Evolutionary conservation across 2,797 vertebrate species (phyloP), one percentile per base, ranked within the genome.

Genomic region (Micrastur ruficollis): DNA sequence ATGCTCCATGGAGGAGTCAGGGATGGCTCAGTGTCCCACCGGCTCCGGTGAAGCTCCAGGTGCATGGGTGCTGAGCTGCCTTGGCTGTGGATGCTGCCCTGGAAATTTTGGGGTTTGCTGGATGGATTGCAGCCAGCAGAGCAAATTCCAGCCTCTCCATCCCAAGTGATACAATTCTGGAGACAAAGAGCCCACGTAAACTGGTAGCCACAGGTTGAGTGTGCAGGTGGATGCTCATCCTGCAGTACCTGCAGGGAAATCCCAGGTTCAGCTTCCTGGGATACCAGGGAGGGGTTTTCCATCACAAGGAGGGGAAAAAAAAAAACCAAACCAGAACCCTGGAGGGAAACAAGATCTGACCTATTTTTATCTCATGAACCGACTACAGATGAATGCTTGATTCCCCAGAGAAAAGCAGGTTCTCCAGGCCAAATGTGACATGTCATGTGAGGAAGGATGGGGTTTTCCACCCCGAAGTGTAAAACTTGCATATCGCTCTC

Each of bases 1-100:
- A 3, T 0, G 0, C 3, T 13, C 63, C 32, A 1, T 0, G 0
- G 65, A 75, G 58, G 71, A 38, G 52, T 16, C 1, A 0, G 8
- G 20, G 82, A 56, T 52, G 29, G n/a, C 32, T 67, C 44, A 19
- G 72, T 10, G 1, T 59, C 52, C 83, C 46, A 0, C 10, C 5
- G 42, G 9, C 14, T 22, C 9, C 1, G 0, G n/a, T 27, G 71
- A n/a, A 32, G 34, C 59, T 89, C 36, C 62, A 15, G 26, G 18
- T 2, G 19, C 0, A 5, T 5, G 23, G 2, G 16, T 55, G 53
- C 63, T 46, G 36, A 68, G 46, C n/a, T 86, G 27, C 46, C 44
- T 52, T 44, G 52, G 31, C 29, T 3, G 1, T 2, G 7, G 44
- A 2, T 11, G 12, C 2, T 29, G 6, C 21, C 34, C 62, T 75